Conservation (phyloP, 1,140 invertebrate species). For the Drosophila melanica region DNA sequence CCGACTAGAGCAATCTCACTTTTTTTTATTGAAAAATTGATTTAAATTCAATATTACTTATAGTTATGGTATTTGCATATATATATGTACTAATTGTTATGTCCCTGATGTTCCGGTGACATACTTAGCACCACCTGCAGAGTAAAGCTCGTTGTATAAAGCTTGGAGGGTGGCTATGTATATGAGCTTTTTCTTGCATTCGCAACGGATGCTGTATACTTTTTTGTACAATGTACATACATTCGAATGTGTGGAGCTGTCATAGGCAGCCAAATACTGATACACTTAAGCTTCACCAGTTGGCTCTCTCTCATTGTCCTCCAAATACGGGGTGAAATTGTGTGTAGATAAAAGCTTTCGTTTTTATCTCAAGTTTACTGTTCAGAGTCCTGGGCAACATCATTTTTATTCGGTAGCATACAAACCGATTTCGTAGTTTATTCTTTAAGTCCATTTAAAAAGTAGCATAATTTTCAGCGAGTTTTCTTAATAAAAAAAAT, state of each 20-base stretch:
- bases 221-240: neutral
- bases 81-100: neutral
- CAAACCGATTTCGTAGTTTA: conserved; percentile 76
- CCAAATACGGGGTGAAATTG: conserved; percentile 63
- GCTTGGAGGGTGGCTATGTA: conserved; percentile 53
- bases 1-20: too few species aligned
- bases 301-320: conserved; percentile 36
- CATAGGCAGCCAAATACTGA: conserved; percentile 12
- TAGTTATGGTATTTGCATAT: neutral
- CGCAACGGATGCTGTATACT: conserved; percentile 50
- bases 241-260: conserved; percentile 12
- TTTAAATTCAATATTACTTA: neutral
- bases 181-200: conserved; percentile 43
- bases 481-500: conserved; percentile 58
- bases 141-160: conserved; percentile 58
- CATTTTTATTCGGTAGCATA: conserved; percentile 81
- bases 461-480: conserved; percentile 65
- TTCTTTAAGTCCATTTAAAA: conserved; percentile 65
- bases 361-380: conserved; percentile 76
- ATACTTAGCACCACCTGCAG: conserved; percentile 59
- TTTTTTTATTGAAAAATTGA: neutral
- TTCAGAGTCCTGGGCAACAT: conserved; percentile 80
- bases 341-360: conserved; percentile 79
- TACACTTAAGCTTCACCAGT: conserved; percentile 24
- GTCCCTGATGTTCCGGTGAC: conserved; percentile 65